Evolutionary conservation across 2,797 vertebrate genomes (phyloP).

Genomic region (Percopsis omiscomaycus): DNA sequence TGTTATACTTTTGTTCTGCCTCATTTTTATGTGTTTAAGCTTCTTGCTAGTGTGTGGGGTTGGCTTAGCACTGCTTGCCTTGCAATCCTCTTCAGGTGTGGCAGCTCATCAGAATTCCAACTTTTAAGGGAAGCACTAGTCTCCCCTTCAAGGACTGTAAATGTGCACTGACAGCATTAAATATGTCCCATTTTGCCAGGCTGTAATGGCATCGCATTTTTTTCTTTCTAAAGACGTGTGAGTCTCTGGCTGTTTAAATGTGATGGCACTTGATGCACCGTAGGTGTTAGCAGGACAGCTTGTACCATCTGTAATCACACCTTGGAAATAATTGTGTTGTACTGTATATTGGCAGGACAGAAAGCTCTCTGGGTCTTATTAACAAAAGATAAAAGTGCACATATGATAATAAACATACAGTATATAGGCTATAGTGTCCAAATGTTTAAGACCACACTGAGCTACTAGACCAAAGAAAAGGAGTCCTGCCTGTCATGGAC

Average conservation of each 20-base stretch:
- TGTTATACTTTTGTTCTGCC: too few relatives aligned
- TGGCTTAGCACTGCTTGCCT: constrained; percentile 1
- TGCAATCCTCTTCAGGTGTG: constrained; percentile 1
- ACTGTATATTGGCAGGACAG: constrained; percentile 33
- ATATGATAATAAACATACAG: too few relatives aligned
- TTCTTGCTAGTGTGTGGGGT: neutral
- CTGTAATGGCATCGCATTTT: constrained; percentile 20
- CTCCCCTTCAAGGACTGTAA: neutral
- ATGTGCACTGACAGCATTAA: constrained; percentile 14
- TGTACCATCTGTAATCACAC: constrained; percentile 57
- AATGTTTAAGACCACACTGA: too few relatives aligned
- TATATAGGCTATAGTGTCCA: too few relatives aligned
- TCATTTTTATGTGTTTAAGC: neutral
- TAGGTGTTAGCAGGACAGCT: constrained; percentile 49
- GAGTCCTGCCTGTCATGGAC: too few relatives aligned
- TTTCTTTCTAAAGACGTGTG: constrained; percentile 37
- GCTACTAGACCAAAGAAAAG: too few relatives aligned
- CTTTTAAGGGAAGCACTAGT: neutral
- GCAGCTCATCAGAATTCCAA: neutral
- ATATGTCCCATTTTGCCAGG: constrained; percentile 27
- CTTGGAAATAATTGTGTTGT: constrained; percentile 20
- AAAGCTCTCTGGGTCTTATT: neutral
- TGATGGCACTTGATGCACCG: constrained; percentile 35
- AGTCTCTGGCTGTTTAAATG: constrained; percentile 45
- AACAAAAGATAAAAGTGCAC: too few relatives aligned